Conservation (phyloP, 2,113 vertebrate species). For the Halichoerus grypus region DNA sequence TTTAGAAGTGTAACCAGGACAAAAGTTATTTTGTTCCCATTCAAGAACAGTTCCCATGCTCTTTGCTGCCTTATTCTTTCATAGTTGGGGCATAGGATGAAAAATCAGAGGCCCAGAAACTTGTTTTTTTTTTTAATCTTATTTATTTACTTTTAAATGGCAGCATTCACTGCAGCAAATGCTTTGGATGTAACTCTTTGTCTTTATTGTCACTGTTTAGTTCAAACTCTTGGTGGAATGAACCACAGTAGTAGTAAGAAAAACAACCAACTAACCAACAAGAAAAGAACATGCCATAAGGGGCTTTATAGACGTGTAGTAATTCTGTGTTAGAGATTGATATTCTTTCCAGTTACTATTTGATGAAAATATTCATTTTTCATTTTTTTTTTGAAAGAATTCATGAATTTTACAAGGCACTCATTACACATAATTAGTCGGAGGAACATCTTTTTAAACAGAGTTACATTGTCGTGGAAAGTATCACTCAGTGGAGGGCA, state of each 20-base stretch:
- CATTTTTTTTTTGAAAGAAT: not conserved
- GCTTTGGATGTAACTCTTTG: not conserved
- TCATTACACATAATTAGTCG: not conserved
- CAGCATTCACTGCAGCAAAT: not conserved
- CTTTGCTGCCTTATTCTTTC: not conserved
- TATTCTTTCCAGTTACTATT: not conserved
- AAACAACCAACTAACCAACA: not conserved
- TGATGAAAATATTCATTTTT: not conserved
- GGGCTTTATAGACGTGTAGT: not conserved
- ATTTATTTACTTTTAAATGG: not conserved
- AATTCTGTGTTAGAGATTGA: not conserved
- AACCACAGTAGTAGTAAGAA: not conserved
- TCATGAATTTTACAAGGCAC: not conserved
- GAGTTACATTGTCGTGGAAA: accelerated
- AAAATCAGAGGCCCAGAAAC: not conserved
- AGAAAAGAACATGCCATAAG: not conserved
- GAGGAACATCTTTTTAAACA: not conserved
- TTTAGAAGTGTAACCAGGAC: not conserved
- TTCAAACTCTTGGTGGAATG: not conserved
- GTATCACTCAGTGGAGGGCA: accelerated
- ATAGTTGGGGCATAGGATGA: not conserved
- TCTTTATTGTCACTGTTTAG: not conserved
- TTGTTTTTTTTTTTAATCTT: not conserved
- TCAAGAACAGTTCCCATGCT: not conserved
- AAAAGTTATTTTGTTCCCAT: not conserved